Conservation (phyloP, 30 jellyfish, hydroid and myxozoan species). For the Aurelia sp. region DNA sequence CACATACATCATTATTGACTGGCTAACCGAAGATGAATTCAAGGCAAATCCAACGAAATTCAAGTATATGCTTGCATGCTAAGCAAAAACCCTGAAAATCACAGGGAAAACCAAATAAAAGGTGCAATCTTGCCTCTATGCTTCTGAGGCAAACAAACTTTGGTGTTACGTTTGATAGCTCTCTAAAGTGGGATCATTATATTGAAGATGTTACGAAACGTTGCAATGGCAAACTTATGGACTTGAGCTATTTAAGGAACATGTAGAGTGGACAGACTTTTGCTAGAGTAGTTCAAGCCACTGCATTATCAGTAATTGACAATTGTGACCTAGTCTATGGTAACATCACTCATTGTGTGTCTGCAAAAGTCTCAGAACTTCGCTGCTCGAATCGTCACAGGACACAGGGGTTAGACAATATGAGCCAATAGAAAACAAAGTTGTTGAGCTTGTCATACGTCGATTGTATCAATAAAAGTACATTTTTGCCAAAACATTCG, state of each 20-base stretch:
- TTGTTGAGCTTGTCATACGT: no score
- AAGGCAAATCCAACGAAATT: constrained; percentile 38
- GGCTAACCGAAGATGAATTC: constrained; percentile 40
- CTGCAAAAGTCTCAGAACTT: no score
- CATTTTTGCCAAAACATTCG: no score
- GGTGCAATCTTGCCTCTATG: constrained; percentile 22
- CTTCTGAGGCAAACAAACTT: constrained; percentile 21
- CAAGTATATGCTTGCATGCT: constrained; percentile 24
- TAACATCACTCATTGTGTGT: no score
- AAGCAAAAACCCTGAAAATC: constrained; percentile 35
- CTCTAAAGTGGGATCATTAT: constrained; percentile 15
- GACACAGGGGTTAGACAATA: no score
- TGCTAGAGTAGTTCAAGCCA: constrained; percentile 39
- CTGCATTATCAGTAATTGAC: no score
- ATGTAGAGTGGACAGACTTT: constrained; percentile 40
- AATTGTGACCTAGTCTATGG: no score
- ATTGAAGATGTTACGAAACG: constrained; percentile 19
- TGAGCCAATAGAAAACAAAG: no score
- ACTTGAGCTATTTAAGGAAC: constrained; percentile 29
- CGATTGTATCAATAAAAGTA: no score
- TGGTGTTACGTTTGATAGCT: constrained; percentile 34
- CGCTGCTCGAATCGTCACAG: no score
- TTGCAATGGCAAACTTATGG: constrained; percentile 34
- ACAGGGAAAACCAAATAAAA: constrained; percentile 39
- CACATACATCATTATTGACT: constrained; percentile 57